Evolutionary conservation across 2,797 vertebrate species (phyloP).

Genomic region (Perodicticus potto): DNA sequence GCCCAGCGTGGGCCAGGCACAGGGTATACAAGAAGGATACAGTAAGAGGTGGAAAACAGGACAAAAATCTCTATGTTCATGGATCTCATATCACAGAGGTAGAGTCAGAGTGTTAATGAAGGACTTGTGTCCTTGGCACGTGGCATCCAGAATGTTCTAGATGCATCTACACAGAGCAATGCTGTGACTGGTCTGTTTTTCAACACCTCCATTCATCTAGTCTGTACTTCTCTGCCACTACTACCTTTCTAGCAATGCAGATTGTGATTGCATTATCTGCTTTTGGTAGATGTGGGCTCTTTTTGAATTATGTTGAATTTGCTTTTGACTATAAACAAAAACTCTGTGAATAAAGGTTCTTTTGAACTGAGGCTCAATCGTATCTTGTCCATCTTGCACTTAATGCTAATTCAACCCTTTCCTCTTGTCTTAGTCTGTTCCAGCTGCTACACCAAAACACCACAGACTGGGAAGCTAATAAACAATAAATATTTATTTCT

Average conservation of each 20-base stretch:
- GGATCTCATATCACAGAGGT: neutral
- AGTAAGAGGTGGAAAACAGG: neutral
- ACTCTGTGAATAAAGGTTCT: neutral
- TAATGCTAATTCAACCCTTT: neutral
- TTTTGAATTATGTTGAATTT: constrained; percentile 10
- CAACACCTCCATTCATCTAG: neutral
- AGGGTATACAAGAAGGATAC: neutral
- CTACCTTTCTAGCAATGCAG: neutral
- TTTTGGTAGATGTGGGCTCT: neutral
- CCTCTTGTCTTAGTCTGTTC: neutral
- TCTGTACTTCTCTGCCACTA: neutral
- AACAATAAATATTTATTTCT: neutral
- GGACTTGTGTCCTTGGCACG: neutral
- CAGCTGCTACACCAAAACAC: neutral
- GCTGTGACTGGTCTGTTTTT: neutral
- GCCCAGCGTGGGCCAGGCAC: too few species aligned
- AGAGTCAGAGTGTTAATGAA: neutral
- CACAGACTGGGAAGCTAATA: neutral
- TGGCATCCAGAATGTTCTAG: neutral
- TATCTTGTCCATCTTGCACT: neutral
- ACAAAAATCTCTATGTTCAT: neutral
- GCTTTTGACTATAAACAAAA: neutral
- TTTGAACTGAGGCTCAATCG: neutral
- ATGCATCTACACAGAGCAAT: neutral
- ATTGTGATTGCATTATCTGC: neutral